These are phyloP conservation scores for Idaea dimidiata DNA, from an alignment of 2,888 invertebrate genomes.

Conservation along the genomic window DNA sequence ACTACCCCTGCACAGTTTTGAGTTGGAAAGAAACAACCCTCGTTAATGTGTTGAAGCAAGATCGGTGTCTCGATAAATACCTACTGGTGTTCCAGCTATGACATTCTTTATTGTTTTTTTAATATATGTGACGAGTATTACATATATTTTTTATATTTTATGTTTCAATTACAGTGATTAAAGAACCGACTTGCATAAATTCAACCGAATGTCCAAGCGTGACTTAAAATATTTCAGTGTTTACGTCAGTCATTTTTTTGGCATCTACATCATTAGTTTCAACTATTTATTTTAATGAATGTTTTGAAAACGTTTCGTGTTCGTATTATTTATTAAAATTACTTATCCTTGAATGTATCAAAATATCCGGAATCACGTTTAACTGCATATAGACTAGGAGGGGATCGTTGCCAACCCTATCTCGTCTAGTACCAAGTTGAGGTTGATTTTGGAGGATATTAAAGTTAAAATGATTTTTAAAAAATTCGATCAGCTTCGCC, in stretches of 20 bases:
- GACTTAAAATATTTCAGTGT: neutral
- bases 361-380: neutral
- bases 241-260: neutral
- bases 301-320: constrained; percentile 1
- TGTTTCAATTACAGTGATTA: neutral
- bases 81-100: no score
- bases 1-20: no score
- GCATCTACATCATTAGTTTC: neutral
- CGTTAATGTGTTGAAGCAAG: no score
- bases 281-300: constrained; percentile 1
- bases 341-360: neutral
- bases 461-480: no score
- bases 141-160: neutral
- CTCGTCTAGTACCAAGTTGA: no score
- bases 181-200: neutral
- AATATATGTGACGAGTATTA: neutral
- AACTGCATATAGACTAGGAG: no score
- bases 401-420: no score
- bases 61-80: no score
- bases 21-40: no score
- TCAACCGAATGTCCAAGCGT: neutral
- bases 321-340: neutral
- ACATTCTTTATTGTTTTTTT: neutral
- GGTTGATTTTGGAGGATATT: no score
- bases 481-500: no score